A percentile compares a stretch with the other conserved stretches of the same genome.
Evolutionary conservation across 2,797 vertebrate genomes (phyloP).

Genomic region (Podargus strigoides): DNA sequence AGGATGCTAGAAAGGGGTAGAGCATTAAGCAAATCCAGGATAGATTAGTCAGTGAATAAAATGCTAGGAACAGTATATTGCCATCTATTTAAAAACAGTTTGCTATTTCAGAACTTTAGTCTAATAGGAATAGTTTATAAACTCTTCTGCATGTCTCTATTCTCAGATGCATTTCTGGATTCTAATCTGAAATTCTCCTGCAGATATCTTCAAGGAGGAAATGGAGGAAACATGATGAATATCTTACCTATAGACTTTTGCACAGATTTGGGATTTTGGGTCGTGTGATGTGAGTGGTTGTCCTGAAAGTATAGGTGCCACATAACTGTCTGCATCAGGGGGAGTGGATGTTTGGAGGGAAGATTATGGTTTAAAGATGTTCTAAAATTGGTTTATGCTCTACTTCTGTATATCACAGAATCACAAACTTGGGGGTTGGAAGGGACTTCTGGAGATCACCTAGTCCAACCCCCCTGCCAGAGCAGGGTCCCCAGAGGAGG

Average conservation of each 20-base stretch:
- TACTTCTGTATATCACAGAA: not conserved
- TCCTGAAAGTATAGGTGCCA: not conserved
- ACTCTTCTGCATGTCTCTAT: not conserved
- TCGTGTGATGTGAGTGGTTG: not conserved
- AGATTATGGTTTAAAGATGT: not conserved
- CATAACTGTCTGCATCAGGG: not conserved
- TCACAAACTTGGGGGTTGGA: too few species aligned
- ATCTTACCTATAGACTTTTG: not conserved
- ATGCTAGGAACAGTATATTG: not conserved
- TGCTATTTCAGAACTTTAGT: conserved; percentile 1
- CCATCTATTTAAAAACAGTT: conserved; percentile 16
- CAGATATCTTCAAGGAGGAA: not conserved
- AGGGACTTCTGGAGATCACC: too few species aligned
- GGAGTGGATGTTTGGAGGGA: not conserved
- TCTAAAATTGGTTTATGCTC: not conserved
- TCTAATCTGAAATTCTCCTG: not conserved
- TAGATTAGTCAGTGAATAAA: conserved; percentile 31
- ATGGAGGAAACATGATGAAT: not conserved
- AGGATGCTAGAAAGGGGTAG: not conserved
- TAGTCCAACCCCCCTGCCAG: too few species aligned
- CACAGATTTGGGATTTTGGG: not conserved
- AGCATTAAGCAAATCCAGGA: conserved; percentile 33
- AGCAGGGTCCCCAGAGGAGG: too few species aligned
- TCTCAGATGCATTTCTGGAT: not conserved
- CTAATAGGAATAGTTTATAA: not conserved